These are phyloP conservation scores for Heteronetta atricapilla DNA, from an alignment of 2,113 vertebrate species.

Conservation along the genomic window DNA sequence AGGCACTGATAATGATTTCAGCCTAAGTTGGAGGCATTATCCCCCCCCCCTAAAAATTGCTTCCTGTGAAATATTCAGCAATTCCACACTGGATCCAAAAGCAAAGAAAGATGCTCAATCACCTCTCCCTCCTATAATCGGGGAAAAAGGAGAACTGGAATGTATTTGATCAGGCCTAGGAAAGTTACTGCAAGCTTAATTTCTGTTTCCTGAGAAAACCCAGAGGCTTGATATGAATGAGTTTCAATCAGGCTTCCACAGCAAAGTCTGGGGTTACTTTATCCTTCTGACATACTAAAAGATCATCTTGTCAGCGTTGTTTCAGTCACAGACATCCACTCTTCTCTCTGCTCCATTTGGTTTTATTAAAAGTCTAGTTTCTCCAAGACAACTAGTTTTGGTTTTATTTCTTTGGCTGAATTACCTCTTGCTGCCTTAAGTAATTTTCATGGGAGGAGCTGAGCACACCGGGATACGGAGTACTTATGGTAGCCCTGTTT, in stretches of 20 bases:
- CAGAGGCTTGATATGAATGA: not conserved
- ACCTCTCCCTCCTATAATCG: not conserved
- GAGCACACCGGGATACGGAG: not conserved
- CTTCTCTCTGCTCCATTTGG: not conserved
- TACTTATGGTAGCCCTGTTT: not conserved
- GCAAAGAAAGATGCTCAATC: not conserved
- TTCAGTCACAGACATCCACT: not conserved
- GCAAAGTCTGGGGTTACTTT: constrained; percentile 1
- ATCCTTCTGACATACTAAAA: not conserved
- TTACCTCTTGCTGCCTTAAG: not conserved
- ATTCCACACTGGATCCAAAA: not conserved
- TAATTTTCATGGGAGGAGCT: not conserved
- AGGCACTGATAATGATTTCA: not conserved
- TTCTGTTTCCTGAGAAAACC: not conserved
- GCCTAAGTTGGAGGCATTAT: not conserved
- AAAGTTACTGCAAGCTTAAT: not conserved
- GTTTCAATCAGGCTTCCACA: constrained; percentile 21
- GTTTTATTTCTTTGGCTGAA: constrained; percentile 22
- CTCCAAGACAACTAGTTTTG: not conserved
- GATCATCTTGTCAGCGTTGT: not conserved
- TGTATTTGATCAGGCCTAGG: not conserved
- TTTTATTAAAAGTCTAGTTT: not conserved
- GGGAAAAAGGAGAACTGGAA: not conserved
- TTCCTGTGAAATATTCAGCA: not conserved
- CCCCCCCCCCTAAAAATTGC: not conserved